Evolutionary conservation across 2,797 vertebrate genomes (phyloP).

Genomic region (Microtus californicus): DNA sequence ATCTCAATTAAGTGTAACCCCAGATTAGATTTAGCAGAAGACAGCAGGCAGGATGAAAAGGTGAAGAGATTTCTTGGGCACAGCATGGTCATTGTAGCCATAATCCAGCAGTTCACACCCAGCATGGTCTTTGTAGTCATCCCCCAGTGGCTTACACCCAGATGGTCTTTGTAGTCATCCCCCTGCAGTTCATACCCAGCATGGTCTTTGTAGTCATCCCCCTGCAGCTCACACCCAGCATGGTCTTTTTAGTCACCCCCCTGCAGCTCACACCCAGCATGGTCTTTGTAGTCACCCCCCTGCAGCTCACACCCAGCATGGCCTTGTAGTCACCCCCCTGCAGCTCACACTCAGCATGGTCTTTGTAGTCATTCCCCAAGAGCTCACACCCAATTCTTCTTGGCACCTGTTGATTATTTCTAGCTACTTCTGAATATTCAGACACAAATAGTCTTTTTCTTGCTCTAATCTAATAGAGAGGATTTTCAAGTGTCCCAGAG

Average conservation of each 20-base stretch:
- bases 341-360: too few species aligned
- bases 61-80: neutral
- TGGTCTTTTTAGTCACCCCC: neutral
- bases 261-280: neutral
- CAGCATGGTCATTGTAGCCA: neutral
- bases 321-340: neutral
- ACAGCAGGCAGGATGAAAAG: slow-evolving; percentile 2
- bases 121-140: neutral
- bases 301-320: neutral
- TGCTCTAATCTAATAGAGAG: slow-evolving; percentile 52
- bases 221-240: neutral
- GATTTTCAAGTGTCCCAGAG: slow-evolving; percentile 55
- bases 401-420: slow-evolving; percentile 48
- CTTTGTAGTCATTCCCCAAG: neutral
- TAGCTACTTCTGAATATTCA: slow-evolving; percentile 66
- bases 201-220: neutral
- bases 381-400: slow-evolving; percentile 4
- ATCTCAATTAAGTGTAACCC: neutral
- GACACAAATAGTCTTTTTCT: slow-evolving; percentile 62
- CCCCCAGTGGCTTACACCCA: neutral
- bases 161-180: neutral
- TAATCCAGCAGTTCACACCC: neutral
- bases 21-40: neutral
- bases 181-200: neutral
- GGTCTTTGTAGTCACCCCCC: neutral